Base-by-base conservation (phyloP, 2,888 invertebrate species). In the Andrena haemorrhoa region DNA sequence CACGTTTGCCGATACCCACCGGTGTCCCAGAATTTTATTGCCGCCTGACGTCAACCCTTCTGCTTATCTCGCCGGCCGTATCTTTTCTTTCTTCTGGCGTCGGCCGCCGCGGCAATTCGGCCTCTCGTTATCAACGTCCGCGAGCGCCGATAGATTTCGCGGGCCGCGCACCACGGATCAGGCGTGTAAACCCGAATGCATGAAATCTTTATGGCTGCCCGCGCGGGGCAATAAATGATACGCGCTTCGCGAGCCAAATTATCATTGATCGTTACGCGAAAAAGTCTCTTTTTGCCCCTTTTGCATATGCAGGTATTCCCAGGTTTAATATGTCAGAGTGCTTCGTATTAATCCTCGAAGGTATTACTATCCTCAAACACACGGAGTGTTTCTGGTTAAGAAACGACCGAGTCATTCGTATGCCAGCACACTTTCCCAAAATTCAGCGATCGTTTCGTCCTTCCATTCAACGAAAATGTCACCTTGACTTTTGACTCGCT, bases 171-270 rank as follows among this genome's bases (percentile, higher is more conserved):
- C 23, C 47, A 29, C 41, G 66, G 53, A 20, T 35, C 47, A 33
- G 66, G 64, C 64, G 66, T 79, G 79, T 78, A 70, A 86, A 79
- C 71, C 66, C 47, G 75, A 86, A 76, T 83, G 71, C 69, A 51
- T n/a, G 82, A 82, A 79, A 88, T 86, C 80, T 88, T 88, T 88
- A 88, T 82, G 72, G 56, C 81, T 77, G 73, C 73, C 75, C 66
- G 29, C 49, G 41, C 33, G 74, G 20, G 68, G 79, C 51, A 86
- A 64, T 88, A 86, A 88, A 85, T 65, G 73, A 85, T 79, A 64
- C 78, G 68, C n/a, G 77, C 20, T 74, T 85, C 86, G 88, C 83
- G 86, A 85, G 79, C 74, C 64, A 56, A 70, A 85, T 86, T 88
- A 86, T 88, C 88, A 86, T 76, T 65, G 75, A 83, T 85, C 76